Conservation (phyloP, 2,113 vertebrate genomes). For the Monopterus albus region DNA sequence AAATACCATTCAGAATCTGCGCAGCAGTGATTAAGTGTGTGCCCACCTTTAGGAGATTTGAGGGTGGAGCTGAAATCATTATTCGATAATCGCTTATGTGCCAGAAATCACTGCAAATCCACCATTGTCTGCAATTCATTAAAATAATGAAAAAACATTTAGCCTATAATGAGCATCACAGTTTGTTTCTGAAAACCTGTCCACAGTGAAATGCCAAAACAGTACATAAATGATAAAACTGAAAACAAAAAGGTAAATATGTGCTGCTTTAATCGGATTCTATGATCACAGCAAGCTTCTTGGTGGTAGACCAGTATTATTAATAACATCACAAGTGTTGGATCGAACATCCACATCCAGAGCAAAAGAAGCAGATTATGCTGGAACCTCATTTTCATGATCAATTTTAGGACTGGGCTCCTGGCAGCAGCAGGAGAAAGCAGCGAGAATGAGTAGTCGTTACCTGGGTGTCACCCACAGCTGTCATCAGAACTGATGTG, state of each 20-base stretch:
- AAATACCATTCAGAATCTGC: too few relatives aligned
- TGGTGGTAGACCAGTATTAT: too few relatives aligned
- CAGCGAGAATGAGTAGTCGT: neutral
- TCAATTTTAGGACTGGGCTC: neutral
- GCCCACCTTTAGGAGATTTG: too few relatives aligned
- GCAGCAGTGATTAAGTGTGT: too few relatives aligned
- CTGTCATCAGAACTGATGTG: constrained; percentile 1
- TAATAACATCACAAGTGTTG: neutral
- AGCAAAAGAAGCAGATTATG: neutral
- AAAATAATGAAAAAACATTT: too few relatives aligned
- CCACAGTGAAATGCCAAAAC: neutral
- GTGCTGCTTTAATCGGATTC: neutral
- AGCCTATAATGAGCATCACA: neutral
- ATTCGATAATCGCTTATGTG: too few relatives aligned
- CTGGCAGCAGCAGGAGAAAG: neutral
- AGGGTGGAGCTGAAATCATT: too few relatives aligned
- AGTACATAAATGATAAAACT: too few relatives aligned
- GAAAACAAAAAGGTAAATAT: neutral
- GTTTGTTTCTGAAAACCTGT: neutral
- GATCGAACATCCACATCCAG: neutral
- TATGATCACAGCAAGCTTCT: neutral
- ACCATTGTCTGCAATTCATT: neutral
- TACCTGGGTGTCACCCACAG: constrained; percentile 12
- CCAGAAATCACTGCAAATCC: neutral
- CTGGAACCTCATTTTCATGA: neutral